Evolutionary conservation across 2,888 invertebrate genomes (phyloP).

Genomic region (Microchrysa polita): DNA sequence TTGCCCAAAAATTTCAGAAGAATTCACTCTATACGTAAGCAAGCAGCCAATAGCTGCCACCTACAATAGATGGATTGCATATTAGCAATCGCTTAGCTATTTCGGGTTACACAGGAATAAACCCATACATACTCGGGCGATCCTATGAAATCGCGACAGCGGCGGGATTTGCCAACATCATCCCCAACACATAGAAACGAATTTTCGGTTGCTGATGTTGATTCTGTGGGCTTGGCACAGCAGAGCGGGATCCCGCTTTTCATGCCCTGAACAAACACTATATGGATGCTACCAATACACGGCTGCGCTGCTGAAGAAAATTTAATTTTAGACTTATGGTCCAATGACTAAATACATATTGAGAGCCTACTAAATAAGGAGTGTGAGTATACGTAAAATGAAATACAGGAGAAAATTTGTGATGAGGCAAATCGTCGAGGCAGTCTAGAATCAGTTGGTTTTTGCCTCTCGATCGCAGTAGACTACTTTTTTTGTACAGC

Average conservation of each 20-base stretch:
- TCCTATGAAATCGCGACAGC: too few relatives aligned
- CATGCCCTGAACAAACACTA: too few relatives aligned
- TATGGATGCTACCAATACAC: too few relatives aligned
- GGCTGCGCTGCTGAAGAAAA: background rate
- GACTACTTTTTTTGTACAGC: slow-evolving; percentile 58
- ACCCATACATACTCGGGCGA: background rate
- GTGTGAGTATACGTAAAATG: slow-evolving; percentile 52
- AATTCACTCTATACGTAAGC: too few relatives aligned
- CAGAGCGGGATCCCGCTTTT: too few relatives aligned
- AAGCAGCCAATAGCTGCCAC: background rate
- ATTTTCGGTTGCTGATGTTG: background rate
- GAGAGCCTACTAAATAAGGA: slow-evolving; percentile 53
- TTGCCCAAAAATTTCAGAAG: too few relatives aligned
- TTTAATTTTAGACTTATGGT: slow-evolving; percentile 61
- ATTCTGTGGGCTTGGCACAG: too few relatives aligned
- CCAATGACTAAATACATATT: slow-evolving; percentile 52
- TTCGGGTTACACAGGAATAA: background rate
- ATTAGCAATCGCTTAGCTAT: slow-evolving; percentile 10
- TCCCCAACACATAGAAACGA: too few relatives aligned
- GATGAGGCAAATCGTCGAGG: slow-evolving; percentile 50
- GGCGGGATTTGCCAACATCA: too few relatives aligned
- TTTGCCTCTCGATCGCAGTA: slow-evolving; percentile 64
- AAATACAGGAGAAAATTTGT: slow-evolving; percentile 43
- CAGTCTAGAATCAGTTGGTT: slow-evolving; percentile 63
- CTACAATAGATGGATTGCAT: background rate